Evolutionary conservation across 2,113 vertebrate species (phyloP), one percentile per base, ranked within the genome.

Genomic region (Apodemus sylvaticus): DNA sequence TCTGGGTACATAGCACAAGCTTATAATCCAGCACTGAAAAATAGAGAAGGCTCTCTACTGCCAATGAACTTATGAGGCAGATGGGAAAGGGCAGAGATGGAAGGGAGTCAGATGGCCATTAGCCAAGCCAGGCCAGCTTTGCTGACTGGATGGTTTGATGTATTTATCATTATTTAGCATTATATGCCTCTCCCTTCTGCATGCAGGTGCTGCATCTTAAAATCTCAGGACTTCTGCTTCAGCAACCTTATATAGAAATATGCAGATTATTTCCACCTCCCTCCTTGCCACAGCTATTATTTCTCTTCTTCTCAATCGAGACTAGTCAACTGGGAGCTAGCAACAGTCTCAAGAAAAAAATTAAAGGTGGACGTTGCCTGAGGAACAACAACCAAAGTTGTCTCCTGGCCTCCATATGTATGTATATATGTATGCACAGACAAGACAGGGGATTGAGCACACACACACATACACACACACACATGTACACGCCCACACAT

Each of bases 31-130:
- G 58, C 14, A 64, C 60, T 64, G 81, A 19, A 45, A 45, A 62
- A 26, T 13, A 60, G 22, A 36, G 7, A n/a, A 83, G n/a, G 24
- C 73, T 85, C 86, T 68, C 70, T 90, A 36, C 7, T 88, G 85
- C 79, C 88, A 95, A 82, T 2, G 0, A 91, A 91, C 70, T 74
- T 88, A 22, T 71, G 64, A 95, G 87, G 91, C 87, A 97, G 51
- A 90, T 73, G 79, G 79, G 60, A 71, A 90, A 92, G 76, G 76
- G 34, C 95, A 94, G 76, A 85, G 79, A 88, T 68, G 42, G 45
- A 48, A 48, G 45, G 45, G 45, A 48, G 71, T 90, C 76, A 77
- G 60, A 60, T 0, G 0, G 85, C 76, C 92, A 4, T 53, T 81
- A 70, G 79, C 70, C 79, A 90, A 93, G 58, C 0, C 0, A 96